A percentile compares a stretch with the other conserved stretches of the same genome.
Conservation (phyloP, 2,797 vertebrate species). For the Myotis myotis region DNA sequence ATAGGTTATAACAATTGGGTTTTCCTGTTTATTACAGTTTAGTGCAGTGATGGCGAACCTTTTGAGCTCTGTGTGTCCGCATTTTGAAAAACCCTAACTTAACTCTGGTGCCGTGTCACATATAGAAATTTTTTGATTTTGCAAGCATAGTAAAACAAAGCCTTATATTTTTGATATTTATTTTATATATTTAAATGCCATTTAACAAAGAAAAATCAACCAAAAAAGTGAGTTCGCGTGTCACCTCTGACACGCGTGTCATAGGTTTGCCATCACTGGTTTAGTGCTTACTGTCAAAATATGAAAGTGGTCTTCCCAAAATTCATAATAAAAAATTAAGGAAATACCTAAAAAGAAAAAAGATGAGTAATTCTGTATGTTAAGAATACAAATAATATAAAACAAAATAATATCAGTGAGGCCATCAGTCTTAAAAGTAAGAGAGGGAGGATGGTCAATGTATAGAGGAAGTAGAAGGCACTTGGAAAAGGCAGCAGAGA, state of each 20-base stretch:
- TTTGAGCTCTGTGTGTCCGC: no score
- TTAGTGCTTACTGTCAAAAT: conserved; percentile 44
- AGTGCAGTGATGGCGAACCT: neutral
- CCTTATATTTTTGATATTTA: no score
- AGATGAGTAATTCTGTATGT: conserved; percentile 13
- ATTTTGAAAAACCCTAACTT: no score
- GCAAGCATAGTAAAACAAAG: no score
- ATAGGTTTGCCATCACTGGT: neutral
- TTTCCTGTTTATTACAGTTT: conserved; percentile 44
- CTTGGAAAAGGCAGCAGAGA: neutral
- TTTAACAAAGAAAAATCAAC: no score
- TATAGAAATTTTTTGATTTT: no score
- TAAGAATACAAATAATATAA: conserved; percentile 44
- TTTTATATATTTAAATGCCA: no score
- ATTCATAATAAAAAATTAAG: neutral
- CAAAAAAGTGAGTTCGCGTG: no score
- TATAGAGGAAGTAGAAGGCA: neutral
- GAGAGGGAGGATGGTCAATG: neutral
- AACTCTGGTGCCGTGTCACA: no score
- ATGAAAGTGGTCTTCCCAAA: conserved; percentile 43
- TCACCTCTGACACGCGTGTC: no score
- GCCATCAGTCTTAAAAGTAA: neutral
- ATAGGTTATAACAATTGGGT: conserved; percentile 32
- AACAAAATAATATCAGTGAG: conserved; percentile 6
- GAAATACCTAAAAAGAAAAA: conserved; percentile 41